These are phyloP conservation scores for Colletes gigas DNA, from an alignment of 1,140 invertebrate genomes.

Conservation along the genomic window DNA sequence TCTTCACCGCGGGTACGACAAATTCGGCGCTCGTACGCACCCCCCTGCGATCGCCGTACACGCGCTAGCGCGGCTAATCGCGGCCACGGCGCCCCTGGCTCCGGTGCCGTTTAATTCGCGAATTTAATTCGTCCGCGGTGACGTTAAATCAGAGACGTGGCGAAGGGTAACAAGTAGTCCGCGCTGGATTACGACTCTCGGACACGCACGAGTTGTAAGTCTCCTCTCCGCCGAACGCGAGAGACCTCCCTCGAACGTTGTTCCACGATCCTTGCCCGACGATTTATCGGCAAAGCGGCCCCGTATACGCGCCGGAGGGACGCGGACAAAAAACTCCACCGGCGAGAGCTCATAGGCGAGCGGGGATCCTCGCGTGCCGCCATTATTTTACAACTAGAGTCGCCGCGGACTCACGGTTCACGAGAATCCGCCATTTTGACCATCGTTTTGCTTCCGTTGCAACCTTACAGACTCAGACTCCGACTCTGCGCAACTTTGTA, in stretches of 20 bases:
- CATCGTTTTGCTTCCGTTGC: too few species aligned
- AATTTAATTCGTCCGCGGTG: slow-evolving; percentile 73
- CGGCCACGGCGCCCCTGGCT: neutral
- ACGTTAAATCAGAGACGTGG: slow-evolving; percentile 78
- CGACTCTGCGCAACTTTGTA: too few species aligned
- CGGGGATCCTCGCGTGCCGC: neutral
- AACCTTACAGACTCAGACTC: too few species aligned
- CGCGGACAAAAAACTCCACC: neutral
- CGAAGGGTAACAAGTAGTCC: slow-evolving; percentile 78
- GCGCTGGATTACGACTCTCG: slow-evolving; percentile 75
- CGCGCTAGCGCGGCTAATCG: slow-evolving; percentile 41
- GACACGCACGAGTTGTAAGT: slow-evolving; percentile 78
- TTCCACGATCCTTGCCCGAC: slow-evolving; percentile 56
- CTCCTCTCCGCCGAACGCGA: slow-evolving; percentile 52
- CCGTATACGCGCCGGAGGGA: neutral
- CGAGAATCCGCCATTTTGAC: too few species aligned
- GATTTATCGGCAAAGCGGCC: slow-evolving; percentile 40
- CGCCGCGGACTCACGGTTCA: too few species aligned
- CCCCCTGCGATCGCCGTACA: neutral
- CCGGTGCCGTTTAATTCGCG: slow-evolving; percentile 58
- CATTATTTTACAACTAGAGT: neutral
- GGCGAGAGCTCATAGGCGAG: neutral
- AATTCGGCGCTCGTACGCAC: neutral
- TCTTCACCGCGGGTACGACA: neutral
- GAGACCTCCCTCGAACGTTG: slow-evolving; percentile 62